Conservation (phyloP, 2,797 vertebrate genomes). For the Poecilia velifera region DNA sequence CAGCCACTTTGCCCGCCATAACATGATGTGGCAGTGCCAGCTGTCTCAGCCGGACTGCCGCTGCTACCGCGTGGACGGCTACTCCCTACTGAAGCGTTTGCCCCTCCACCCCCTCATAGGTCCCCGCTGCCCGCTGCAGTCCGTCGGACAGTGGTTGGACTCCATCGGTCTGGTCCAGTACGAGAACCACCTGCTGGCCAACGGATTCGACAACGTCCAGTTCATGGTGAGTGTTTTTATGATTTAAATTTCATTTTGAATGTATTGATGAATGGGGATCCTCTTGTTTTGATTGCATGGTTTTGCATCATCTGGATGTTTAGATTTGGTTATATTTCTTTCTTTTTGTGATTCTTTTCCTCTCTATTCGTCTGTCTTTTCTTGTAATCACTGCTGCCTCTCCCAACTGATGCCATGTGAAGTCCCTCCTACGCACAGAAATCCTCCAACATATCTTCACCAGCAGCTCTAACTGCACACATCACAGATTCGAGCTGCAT, state of each 20-base stretch:
- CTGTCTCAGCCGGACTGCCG: conserved; percentile 98
- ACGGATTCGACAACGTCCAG: conserved; percentile 98
- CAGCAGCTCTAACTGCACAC: conserved; percentile 48
- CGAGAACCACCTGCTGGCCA: conserved; percentile 98
- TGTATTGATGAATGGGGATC: not conserved
- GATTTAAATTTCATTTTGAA: conserved; percentile 9
- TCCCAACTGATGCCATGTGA: conserved; percentile 71
- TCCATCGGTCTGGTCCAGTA: conserved; percentile 98
- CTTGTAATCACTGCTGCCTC: conserved; percentile 55
- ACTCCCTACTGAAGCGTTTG: conserved; percentile 97
- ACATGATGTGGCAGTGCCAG: conserved; percentile 99
- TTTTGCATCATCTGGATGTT: conserved; percentile 15
- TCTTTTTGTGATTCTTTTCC: conserved; percentile 8
- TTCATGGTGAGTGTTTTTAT: conserved; percentile 91
- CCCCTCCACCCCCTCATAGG: conserved; percentile 99
- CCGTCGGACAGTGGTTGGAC: conserved; percentile 98
- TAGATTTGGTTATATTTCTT: conserved; percentile 7
- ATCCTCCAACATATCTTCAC: conserved; percentile 60
- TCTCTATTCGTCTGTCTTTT: conserved; percentile 13
- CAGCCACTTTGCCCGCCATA: conserved; percentile 94
- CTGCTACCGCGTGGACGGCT: conserved; percentile 98
- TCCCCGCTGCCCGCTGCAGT: conserved; percentile 96
- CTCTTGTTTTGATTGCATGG: conserved; percentile 7
- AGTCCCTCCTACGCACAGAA: conserved; percentile 73
- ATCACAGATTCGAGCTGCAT: conserved; percentile 16